A percentile compares a stretch with the other conserved stretches of the same genome.
Conservation (phyloP, 2,888 invertebrate species). For the Ormyrus rosae region DNA sequence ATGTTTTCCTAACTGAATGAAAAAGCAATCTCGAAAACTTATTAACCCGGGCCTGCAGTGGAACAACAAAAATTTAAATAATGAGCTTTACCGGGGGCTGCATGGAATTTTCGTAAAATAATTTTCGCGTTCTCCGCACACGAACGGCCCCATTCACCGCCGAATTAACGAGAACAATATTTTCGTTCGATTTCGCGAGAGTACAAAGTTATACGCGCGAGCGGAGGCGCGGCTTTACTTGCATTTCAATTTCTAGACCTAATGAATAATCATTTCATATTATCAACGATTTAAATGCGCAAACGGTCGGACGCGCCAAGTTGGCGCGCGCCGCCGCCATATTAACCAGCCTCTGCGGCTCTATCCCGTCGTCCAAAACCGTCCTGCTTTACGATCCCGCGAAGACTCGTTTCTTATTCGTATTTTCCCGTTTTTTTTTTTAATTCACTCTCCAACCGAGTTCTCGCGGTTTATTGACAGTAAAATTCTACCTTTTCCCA, state of each 20-base stretch:
- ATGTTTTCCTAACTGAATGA: too few relatives aligned
- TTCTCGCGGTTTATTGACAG: neutral
- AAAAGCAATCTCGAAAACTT: too few relatives aligned
- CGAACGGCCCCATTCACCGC: neutral
- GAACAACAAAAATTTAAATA: constrained; percentile 35
- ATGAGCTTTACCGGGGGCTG: neutral
- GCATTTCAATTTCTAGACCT: constrained; percentile 40
- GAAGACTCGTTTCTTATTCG: neutral
- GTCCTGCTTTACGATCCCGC: constrained; percentile 5
- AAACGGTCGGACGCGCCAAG: constrained; percentile 26
- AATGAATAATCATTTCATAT: constrained; percentile 51
- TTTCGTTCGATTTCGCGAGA: constrained; percentile 36
- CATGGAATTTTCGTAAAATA: neutral
- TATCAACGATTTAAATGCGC: constrained; percentile 50
- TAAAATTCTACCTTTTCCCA: too few relatives aligned
- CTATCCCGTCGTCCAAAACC: neutral
- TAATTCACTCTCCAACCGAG: neutral
- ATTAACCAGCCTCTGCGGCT: constrained; percentile 15
- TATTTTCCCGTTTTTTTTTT: neutral
- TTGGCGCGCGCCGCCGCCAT: constrained; percentile 16
- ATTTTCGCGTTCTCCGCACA: constrained; percentile 6
- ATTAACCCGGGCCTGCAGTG: too few relatives aligned
- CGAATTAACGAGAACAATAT: constrained; percentile 38
- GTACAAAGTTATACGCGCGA: too few relatives aligned
- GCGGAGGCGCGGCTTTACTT: constrained; percentile 8